These are phyloP conservation scores for Diabrotica virgifera DNA, from an alignment of 1,140 invertebrate species.

Conservation along the genomic window DNA sequence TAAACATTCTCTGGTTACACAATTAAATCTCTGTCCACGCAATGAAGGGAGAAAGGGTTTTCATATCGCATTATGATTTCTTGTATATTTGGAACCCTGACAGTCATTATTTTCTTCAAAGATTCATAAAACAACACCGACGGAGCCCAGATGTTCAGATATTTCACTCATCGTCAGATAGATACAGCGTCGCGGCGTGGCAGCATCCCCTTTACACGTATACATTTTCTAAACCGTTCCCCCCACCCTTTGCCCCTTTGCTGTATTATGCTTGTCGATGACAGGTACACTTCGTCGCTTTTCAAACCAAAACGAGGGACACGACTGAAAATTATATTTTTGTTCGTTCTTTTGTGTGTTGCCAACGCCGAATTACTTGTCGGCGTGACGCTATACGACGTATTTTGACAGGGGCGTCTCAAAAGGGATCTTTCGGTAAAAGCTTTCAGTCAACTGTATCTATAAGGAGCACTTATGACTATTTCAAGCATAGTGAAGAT, in stretches of 20 bases:
- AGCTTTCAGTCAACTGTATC: too few species aligned
- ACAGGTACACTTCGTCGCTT: conserved; percentile 13
- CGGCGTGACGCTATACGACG: background rate
- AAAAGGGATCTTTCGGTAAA: too few species aligned
- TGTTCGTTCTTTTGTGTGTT: conserved; percentile 13
- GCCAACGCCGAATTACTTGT: background rate
- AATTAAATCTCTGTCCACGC: too few species aligned
- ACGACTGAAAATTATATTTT: conserved; percentile 10
- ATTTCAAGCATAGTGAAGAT: too few species aligned
- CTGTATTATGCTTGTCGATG: conserved; percentile 12
- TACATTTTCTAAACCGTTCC: background rate
- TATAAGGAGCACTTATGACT: too few species aligned
- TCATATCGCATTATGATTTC: too few species aligned
- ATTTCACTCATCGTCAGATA: background rate
- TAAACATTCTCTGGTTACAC: too few species aligned
- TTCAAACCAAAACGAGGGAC: conserved; percentile 2
- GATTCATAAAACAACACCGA: too few species aligned
- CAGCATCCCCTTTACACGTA: background rate
- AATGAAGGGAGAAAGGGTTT: too few species aligned
- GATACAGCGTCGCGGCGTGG: background rate
- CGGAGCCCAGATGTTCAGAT: too few species aligned
- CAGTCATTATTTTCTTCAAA: too few species aligned
- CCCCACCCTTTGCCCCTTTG: background rate
- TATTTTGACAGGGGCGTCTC: background rate
- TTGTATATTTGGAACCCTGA: too few species aligned